Evolutionary conservation across 2,797 vertebrate genomes (phyloP), one percentile per base, ranked within the genome.

Genomic region (Tadarida brasiliensis): DNA sequence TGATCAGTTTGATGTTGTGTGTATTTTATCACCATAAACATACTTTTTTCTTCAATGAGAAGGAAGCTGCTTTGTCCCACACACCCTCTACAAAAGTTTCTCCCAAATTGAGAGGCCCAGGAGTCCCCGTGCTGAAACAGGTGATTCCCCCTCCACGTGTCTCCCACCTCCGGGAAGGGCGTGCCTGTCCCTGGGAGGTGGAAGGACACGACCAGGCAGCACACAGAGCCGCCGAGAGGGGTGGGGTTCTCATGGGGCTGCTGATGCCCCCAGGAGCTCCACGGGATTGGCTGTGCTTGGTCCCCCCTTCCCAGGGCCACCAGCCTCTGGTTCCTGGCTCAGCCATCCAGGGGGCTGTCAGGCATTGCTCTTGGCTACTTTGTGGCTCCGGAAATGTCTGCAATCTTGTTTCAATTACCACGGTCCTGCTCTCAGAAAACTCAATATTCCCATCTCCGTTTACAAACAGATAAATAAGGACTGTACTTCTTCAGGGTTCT

Each of bases 61-160:
- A 15, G 9, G 17, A 49, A 15, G 35, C 20, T 63, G 8, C 26
- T 67, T 54, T 33, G 22, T 17, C 28, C 19, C 7, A 6, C 28
- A 11, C 7, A 59, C 11, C 12, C 26, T 49, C 33, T 54, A 33
- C 44, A n/a, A 51, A 33, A n/a, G 20, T 19, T 14, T 56, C 47
- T 51, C 30, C 56, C 0, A 59, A 56, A 68, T 5, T 63, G 61
- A 22, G 33, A 68, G 3, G 16, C 20, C 6, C 26, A n/a, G 16
- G 15, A 57, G 47, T 68, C 71, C n/a, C 17, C 11, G 0, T 6
- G 30, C 26, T 61, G 5, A 82, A 49, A 51, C 1, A 1, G 0
- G n/a, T 6, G n/a, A 67, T 8, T 17, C 24, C 24, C 26, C 26
- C 26, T 20, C 24, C 9, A 65, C 2, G 2, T 0, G 0, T 11